Evolutionary conservation across 1,140 invertebrate species (phyloP), one percentile per base, ranked within the genome.

Genomic region (Ridgeia piscesae): DNA sequence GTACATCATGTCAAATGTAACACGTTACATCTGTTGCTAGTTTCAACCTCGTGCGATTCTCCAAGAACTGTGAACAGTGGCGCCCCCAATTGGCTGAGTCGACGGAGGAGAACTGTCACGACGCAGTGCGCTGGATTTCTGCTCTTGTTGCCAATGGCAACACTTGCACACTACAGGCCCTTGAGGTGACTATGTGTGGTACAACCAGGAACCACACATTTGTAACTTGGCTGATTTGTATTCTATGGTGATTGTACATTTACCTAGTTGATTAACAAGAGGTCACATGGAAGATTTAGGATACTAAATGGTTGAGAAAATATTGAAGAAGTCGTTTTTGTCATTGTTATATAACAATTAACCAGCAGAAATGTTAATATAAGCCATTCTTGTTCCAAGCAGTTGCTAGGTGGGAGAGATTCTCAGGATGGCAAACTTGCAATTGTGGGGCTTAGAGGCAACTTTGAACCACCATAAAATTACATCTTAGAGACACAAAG

Each of bases 21-120:
- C 11, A 77, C 27, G 58, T 21, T 21, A 17, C 34, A 21, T 91
- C 92, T 35, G 58, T 92, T 93, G 93, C 31, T 91, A 96, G 95
- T 91, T 96, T 96, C 93, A 96, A 96, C 93, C 91, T 96, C 35
- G 95, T 96, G n/a, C 91, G 94, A 77, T 96, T 96, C 93, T 96
- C 95, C 77, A 94, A 95, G 33, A 92, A 93, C 27, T 95, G 95
- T 94, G 94, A 94, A 90, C 94, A 94, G 77, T 96, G 96, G 96
- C 92, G 93, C 33, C 93, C 94, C 11, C 93, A 91, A n/a, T 93
- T 96, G 35, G 94, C 95, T 58, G 93, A 93, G 11, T 94, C 95
- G 17, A 94, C 94, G 50, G 95, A 96, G 90, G 94, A 94, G 35
- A 96, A 95, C 91, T 96, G 95, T 93, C 95, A 95, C 91, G 94